phyloP scores from a whole-genome alignment of 2,888 invertebrate species.

The Zonitis immaculata region DNA sequence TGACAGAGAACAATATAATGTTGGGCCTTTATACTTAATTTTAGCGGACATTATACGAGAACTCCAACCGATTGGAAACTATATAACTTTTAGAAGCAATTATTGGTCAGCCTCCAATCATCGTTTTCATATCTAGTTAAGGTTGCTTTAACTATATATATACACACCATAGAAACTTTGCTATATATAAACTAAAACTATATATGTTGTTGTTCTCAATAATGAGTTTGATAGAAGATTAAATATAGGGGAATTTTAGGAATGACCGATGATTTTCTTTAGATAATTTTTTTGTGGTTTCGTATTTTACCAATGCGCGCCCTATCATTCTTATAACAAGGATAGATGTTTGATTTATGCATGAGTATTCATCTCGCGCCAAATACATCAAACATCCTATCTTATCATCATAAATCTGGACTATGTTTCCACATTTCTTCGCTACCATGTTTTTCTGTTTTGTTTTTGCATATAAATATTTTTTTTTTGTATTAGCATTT shows the following conservation, averaged over 20 bases:
- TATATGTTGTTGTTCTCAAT: too few relatives aligned
- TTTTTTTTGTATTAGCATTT: neutral
- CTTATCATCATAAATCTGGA: slow-evolving; percentile 17
- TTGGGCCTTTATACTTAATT: slow-evolving; percentile 9
- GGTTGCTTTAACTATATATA: slow-evolving; percentile 18
- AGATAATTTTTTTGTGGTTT: neutral
- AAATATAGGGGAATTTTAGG: neutral
- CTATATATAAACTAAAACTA: too few relatives aligned
- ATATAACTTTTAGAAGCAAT: slow-evolving; percentile 33
- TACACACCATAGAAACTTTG: too few relatives aligned
- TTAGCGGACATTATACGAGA: slow-evolving; percentile 14
- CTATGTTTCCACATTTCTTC: neutral
- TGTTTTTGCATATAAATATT: neutral
- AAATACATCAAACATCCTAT: slow-evolving; percentile 18
- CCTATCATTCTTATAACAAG: neutral
- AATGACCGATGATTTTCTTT: neutral
- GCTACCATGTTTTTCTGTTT: neutral
- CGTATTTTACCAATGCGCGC: neutral
- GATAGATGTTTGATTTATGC: slow-evolving; percentile 15
- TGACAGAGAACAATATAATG: slow-evolving; percentile 9
- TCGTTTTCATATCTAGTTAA: slow-evolving; percentile 35
- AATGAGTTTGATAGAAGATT: too few relatives aligned
- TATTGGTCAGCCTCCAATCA: slow-evolving; percentile 34
- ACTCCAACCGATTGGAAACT: slow-evolving; percentile 32
- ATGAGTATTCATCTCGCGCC: slow-evolving; percentile 16